These are phyloP conservation scores for Synanthedon vespiformis DNA, from an alignment of 2,888 invertebrate species.

Conservation along the genomic window DNA sequence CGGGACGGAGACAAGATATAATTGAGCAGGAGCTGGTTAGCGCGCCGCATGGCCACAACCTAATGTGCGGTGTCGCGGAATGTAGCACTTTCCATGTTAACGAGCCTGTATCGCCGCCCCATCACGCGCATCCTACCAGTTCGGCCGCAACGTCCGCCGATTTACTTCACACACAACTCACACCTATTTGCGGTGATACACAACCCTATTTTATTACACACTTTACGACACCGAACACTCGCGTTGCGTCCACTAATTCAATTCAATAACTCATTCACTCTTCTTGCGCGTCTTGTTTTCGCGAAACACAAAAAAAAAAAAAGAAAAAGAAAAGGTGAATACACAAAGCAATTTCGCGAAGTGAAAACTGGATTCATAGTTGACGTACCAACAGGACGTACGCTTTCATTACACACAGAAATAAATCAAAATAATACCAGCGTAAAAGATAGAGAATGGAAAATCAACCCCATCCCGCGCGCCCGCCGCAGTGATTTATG, in stretches of 20 bases:
- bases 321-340: background rate
- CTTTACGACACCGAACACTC: conserved; percentile 27
- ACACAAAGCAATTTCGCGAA: conserved; percentile 30
- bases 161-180: conserved; percentile 38
- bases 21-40: conserved; percentile 23
- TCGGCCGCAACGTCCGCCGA: conserved; percentile 46
- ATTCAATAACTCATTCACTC: too few relatives aligned
- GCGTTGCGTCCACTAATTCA: conserved; percentile 25
- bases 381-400: conserved; percentile 43
- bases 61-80: conserved; percentile 55
- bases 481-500: conserved; percentile 49
- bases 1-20: conserved; percentile 20
- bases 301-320: background rate
- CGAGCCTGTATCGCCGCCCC: conserved; percentile 37
- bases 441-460: conserved; percentile 66
- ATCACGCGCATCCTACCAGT: conserved; percentile 22
- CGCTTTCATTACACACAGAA: conserved; percentile 61
- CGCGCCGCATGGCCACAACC: conserved; percentile 24
- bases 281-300: too few relatives aligned
- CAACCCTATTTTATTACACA: conserved; percentile 39
- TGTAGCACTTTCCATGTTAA: conserved; percentile 53
- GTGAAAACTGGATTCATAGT: conserved; percentile 48
- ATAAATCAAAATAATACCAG: conserved; percentile 69
- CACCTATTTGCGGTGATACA: conserved; percentile 53
- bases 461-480: conserved; percentile 42